A percentile compares a stretch with the other conserved stretches of the same genome.
Evolutionary conservation across 2,888 invertebrate genomes (phyloP).

Genomic region (Habroteleia sp.): DNA sequence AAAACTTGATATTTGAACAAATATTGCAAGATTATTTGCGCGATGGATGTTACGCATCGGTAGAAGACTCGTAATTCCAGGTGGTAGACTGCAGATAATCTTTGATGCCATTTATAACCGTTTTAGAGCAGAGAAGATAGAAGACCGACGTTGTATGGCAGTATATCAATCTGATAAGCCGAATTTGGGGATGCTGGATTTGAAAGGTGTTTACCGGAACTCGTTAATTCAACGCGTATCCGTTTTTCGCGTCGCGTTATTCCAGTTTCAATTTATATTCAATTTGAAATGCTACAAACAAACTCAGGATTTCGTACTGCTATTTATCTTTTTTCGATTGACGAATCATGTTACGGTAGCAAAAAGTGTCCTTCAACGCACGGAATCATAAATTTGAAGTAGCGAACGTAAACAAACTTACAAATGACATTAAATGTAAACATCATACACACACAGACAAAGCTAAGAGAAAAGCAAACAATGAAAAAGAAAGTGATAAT

Average conservation of each 20-base stretch:
- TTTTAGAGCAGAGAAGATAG: constrained; percentile 50
- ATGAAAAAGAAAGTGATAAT: background rate
- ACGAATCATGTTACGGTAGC: background rate
- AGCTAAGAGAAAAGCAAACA: background rate
- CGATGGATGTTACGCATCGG: constrained; percentile 19
- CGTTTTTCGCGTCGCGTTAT: constrained; percentile 18
- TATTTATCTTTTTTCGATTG: constrained; percentile 3
- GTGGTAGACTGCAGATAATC: constrained; percentile 51
- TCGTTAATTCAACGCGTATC: constrained; percentile 42
- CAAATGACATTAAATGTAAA: background rate
- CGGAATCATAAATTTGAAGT: background rate
- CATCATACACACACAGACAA: background rate
- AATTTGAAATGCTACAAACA: constrained; percentile 9
- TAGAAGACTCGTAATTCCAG: constrained; percentile 55
- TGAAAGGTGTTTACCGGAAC: constrained; percentile 51
- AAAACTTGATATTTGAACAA: background rate
- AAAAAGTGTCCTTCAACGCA: background rate
- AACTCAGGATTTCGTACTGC: background rate
- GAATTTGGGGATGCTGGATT: constrained; percentile 51
- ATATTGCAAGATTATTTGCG: constrained; percentile 13
- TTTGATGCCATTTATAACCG: constrained; percentile 55
- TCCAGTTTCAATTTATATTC: constrained; percentile 32
- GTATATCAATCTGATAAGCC: constrained; percentile 61
- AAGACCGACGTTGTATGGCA: constrained; percentile 48
- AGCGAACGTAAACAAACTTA: background rate